Conservation (phyloP, 2,113 vertebrate genomes). For the Psettodes erumei region DNA sequence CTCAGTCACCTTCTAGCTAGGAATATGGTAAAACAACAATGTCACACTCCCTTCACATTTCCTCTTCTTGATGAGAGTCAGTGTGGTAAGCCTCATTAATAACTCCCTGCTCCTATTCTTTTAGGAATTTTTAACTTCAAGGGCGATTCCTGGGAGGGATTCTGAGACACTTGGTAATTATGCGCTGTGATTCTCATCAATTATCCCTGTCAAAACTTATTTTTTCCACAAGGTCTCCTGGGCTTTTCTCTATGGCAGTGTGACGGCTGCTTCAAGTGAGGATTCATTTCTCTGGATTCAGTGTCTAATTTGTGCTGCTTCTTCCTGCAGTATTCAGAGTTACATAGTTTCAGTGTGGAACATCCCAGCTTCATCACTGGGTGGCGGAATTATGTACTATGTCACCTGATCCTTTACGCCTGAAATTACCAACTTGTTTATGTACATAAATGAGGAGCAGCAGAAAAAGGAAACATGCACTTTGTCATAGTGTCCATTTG, state of each 20-base stretch:
- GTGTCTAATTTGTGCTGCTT: background rate
- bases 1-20: background rate
- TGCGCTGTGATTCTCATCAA: background rate
- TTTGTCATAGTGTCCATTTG: background rate
- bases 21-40: background rate
- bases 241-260: conserved; percentile 17
- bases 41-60: no score
- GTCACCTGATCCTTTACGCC: background rate
- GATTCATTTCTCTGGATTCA: background rate
- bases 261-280: background rate
- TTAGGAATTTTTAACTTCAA: background rate
- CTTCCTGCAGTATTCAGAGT: background rate
- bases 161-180: background rate
- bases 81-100: background rate
- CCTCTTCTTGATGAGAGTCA: background rate
- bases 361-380: background rate
- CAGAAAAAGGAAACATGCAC: background rate
- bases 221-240: background rate
- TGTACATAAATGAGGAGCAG: background rate
- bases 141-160: background rate
- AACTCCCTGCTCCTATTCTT: no score
- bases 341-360: background rate
- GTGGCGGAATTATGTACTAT: background rate
- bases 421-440: background rate
- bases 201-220: background rate